phyloP scores from a whole-genome alignment of 2,113 vertebrate species.

The Cyphomyrus discorhynchus region DNA sequence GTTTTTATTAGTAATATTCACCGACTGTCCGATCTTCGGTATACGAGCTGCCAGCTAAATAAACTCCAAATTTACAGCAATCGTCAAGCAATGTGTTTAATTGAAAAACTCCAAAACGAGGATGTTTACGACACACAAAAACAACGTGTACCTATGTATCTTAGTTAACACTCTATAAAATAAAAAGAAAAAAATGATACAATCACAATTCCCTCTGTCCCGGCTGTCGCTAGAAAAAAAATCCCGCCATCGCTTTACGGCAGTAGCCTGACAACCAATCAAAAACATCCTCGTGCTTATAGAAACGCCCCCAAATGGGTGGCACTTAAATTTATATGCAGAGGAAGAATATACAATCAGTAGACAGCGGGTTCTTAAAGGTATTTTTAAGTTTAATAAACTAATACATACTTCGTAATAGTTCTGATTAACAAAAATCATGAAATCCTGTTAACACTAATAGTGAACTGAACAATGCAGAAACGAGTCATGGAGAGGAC shows the following conservation, averaged over 20 bases:
- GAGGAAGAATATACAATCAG: background rate
- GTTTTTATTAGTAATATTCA: background rate
- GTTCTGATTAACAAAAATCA: background rate
- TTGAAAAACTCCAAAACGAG: background rate
- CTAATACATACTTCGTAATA: background rate
- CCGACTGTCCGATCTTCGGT: background rate
- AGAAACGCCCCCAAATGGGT: conserved; percentile 3
- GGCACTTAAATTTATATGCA: background rate
- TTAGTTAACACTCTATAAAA: background rate
- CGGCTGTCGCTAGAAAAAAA: conserved; percentile 12
- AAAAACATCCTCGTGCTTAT: background rate
- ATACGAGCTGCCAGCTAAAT: background rate
- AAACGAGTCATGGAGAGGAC: background rate
- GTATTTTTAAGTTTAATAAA: background rate
- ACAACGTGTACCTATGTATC: background rate
- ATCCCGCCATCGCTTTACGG: conserved; percentile 22
- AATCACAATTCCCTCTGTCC: background rate
- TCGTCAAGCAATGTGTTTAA: background rate
- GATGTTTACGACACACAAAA: background rate
- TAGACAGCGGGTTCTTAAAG: background rate
- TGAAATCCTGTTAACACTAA: background rate
- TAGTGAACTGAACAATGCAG: background rate
- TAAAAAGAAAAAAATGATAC: background rate
- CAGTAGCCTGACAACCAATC: conserved; percentile 9
- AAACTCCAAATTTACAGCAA: background rate